Conservation (phyloP, 2,888 invertebrate genomes). For the Philereme vetulata region DNA sequence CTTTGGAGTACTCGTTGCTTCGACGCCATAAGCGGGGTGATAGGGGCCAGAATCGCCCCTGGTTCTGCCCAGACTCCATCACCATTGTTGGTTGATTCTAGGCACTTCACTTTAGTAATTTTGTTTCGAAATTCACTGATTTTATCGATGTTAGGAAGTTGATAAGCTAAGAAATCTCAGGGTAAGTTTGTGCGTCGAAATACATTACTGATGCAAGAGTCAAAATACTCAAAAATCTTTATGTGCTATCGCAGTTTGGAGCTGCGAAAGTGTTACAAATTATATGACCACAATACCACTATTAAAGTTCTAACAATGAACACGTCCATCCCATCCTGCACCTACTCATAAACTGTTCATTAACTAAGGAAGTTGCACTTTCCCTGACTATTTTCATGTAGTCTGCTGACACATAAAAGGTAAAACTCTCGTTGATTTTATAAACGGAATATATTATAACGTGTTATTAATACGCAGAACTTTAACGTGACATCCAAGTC, state of each 20-base stretch:
- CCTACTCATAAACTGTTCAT: conserved; percentile 14
- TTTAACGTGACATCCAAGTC: no score
- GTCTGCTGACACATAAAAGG: no score
- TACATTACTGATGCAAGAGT: no score
- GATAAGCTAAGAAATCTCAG: conserved; percentile 24
- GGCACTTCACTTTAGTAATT: not conserved
- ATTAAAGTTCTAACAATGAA: not conserved
- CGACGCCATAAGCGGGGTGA: conserved; percentile 77
- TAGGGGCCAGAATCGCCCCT: conserved; percentile 75
- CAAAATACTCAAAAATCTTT: no score
- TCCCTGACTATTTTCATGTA: no score
- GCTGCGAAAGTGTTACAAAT: not conserved
- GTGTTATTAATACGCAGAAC: no score
- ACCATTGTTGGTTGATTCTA: conserved; percentile 66
- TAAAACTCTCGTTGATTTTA: no score
- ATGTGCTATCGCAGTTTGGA: not conserved
- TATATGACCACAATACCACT: not conserved
- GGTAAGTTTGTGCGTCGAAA: not conserved
- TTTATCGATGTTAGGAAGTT: conserved; percentile 53
- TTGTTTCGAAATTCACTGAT: conserved; percentile 42
- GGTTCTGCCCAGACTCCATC: conserved; percentile 73
- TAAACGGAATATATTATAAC: no score
- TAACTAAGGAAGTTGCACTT: conserved; percentile 7
- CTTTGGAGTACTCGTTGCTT: conserved; percentile 77
- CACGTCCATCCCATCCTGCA: conserved; percentile 13